Base-by-base conservation (phyloP, 1,140 invertebrate species). In the Scaptomyza montana region DNA sequence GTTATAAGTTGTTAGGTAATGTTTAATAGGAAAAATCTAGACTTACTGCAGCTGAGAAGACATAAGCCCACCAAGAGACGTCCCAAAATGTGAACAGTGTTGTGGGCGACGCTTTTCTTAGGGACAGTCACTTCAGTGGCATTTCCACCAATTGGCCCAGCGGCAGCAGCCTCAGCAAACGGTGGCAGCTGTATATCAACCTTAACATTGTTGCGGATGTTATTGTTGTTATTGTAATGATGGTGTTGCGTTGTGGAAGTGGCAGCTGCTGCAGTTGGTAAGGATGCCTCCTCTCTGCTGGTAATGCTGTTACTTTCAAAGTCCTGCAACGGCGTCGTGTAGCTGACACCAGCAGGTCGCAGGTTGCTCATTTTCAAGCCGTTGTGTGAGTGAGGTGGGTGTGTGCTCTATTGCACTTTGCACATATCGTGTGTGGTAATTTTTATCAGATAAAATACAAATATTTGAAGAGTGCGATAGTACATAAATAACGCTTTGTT, bases 241-340 rank as follows among this genome's bases (percentile, higher is more conserved):
- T 53, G 16, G 3, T 73, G 57, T 76, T 80, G 49, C 69, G 54
- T 16, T n/a, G 25, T 25, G 13, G 49, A 62, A 25, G 28, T 45
- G 60, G 6, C n/a, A 45, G 41, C 28, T 64, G 63, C 21, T 30
- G 49, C 74, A 46, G 81, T 86, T 21, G 86, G 86, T 0, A 86
- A 90, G 5, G 86, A 90, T 9, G 86, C 86, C 66, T 91, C 90
- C 77, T 87, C 85, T 9, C 33, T 9, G 39, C 82, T 46, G 53
- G 74, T 85, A 57, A 90, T 91, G 64, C 90, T 91, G 10, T 81
- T 80, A 25, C 82, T 91, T 30, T 91, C 90, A 12, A 91, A 86
- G 13, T 90, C 61, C 47, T 90, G 80, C 46, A 91, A 70, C 33
- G 84, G 90, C n/a, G 90, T 89, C 16, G 86, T 91, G 19, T 91